Evolutionary conservation across 2,888 invertebrate genomes (phyloP), one percentile per base, ranked within the genome.

Genomic region (Apamea sordens): DNA sequence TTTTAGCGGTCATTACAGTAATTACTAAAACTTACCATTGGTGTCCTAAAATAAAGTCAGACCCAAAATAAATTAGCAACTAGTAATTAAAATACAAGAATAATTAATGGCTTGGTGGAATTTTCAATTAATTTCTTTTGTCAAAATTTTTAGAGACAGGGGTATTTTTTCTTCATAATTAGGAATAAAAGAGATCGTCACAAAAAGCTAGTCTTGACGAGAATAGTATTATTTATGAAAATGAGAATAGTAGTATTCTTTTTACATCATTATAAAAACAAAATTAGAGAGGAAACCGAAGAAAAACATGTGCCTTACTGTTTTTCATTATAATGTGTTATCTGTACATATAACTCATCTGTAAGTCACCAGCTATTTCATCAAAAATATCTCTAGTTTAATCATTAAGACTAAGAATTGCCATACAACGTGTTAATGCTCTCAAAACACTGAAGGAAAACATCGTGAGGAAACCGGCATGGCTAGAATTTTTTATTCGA

Each of bases 81-180:
- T 79, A 32, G 63, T 63, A 84, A 59, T 64, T 84, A 53, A 80
- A 59, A 47, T 15, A 53, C 50, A 41, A 79, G 4, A 56, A 47
- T 63, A 28, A 68, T 56, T 21, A 82, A 69, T 24, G 32, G 28
- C 18, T 15, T 5, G 15, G 24, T 5, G 18, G 24, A 24, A 28
- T 76, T 59, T 65, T 44, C n/a, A 44, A 68, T 47, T 15, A n/a
- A 68, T 44, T 36, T 59, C 6, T 44, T 32, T 63, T 56, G 32
- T 50, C 4, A 11, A 0, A 4, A 44, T 21, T 21, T 47, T 59
- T 0, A 0, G 21, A 11, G 7, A 24, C 80, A 21, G 21, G 10
- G 24, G 24, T 24, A 21, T 53, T 64, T 36, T 65, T 21, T 1
- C 7, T 36, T 47, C 2, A 18, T 7, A 28, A 47, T 53, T 73